Percentiles rank a stretch among this genome's conserved stretches.
phyloP scores from a whole-genome alignment of 2,888 invertebrate genomes.

The Epicampocera succincta region DNA sequence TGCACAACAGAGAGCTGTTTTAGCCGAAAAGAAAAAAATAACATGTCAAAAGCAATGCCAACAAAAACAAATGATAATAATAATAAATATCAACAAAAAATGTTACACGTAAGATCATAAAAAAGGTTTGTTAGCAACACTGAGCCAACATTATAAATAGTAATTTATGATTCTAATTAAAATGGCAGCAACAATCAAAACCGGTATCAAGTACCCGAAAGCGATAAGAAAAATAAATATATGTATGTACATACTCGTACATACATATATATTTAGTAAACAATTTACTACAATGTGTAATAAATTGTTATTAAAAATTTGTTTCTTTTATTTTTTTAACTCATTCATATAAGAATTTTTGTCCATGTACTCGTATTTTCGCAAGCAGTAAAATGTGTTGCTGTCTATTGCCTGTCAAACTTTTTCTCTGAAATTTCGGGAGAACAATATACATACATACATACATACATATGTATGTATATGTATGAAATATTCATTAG shows the following conservation, averaged over 20 bases:
- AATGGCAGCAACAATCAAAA: slow-evolving; percentile 25
- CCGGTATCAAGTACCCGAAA: slow-evolving; percentile 9
- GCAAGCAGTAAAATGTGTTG: slow-evolving; percentile 26
- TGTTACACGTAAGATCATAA: slow-evolving; percentile 30
- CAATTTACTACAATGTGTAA: too few species aligned
- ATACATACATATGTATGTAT: too few species aligned
- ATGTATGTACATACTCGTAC: slow-evolving; percentile 4
- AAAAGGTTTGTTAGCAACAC: slow-evolving; percentile 41
- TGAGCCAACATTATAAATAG: slow-evolving; percentile 44
- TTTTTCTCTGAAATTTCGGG: not conserved
- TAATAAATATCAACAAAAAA: slow-evolving; percentile 39
- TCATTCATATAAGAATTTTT: too few species aligned
- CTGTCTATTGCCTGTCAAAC: not conserved
- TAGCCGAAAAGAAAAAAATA: not conserved
- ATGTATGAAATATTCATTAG: too few species aligned
- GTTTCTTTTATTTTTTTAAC: slow-evolving; percentile 11
- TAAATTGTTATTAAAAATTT: not conserved
- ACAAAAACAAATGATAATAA: slow-evolving; percentile 15
- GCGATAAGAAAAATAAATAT: slow-evolving; percentile 15
- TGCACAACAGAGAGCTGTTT: not conserved
- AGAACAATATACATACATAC: too few species aligned
- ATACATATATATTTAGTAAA: slow-evolving; percentile 19
- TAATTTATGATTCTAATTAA: slow-evolving; percentile 53
- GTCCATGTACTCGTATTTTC: not conserved
- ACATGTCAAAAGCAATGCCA: slow-evolving; percentile 18